Base-by-base conservation (phyloP, 2,888 invertebrate genomes). In the Acanthosoma haemorrhoidale region DNA sequence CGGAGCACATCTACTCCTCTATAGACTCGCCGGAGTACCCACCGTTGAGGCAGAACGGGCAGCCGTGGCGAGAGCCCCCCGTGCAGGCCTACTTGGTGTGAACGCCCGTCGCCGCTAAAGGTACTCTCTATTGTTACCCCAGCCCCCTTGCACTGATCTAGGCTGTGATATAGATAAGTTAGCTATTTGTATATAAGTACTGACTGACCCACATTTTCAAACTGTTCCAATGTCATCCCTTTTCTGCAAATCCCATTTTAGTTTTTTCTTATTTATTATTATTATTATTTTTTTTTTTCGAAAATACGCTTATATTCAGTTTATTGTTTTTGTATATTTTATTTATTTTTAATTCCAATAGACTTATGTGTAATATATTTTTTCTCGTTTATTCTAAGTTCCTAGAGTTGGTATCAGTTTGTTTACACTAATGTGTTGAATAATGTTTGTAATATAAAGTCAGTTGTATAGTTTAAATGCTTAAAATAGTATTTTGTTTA, bases 1-100 rank as follows among this genome's bases (percentile, higher is more conserved):
- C 91, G 76, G 92, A 93, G 81, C 92, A 92, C 80, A 93, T 93
- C 78, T 93, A 93, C 80, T 92, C 92, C 69, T 92, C 91, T 78
- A 93, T 93, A 80, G 92, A 93, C 81, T 92, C 92, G 72, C 77
- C 77, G 34, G 92, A 92, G 80, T 92, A 92, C 79, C 91, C 91
- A 77, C 90, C 90, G 70, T 84, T 92, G 77, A 70, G 77, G 60
- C 70, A 70, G 34, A 70, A 69, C 39, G 70, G 51, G 4, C 73
- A 71, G 36, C 38, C 72, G 11, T 76, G 76, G 76, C 43, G 43
- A 3, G 43, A 51, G 25, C 43, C 43, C 4, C 4, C 43, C 75
- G 86, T 85, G 76, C 87, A 87, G 83, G 87, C 87, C 79, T 87
- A 87, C 84, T 86, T 87, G 83, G 87, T 87, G 85, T 87, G 87